Conservation (phyloP, 2,113 vertebrate species). For the Gnathonemus longibarbis region DNA sequence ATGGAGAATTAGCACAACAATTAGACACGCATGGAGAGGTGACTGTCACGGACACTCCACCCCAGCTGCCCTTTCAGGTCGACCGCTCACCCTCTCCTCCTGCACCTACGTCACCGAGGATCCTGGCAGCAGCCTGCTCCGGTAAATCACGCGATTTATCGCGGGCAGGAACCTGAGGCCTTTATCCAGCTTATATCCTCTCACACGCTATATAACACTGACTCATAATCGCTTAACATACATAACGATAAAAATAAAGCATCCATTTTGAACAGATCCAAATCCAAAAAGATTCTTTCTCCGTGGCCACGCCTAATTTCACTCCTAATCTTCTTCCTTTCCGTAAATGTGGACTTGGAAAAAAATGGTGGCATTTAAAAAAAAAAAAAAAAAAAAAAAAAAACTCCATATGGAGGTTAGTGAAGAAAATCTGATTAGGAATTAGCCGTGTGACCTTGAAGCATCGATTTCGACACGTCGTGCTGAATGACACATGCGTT, state of each 20-base stretch:
- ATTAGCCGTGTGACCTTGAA: conserved; percentile 1
- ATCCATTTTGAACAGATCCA: not conserved
- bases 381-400: not conserved
- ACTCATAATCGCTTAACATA: not conserved
- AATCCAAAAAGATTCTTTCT: not conserved
- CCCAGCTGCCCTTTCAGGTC: not conserved
- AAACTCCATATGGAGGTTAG: not conserved
- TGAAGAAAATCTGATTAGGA: not conserved
- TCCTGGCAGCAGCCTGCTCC: not conserved
- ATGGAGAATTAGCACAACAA: conserved; percentile 11
- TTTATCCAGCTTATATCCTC: not conserved
- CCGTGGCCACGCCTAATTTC: not conserved
- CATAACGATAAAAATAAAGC: not conserved
- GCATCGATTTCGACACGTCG: not conserved
- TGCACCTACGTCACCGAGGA: not conserved
- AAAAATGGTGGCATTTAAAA: not conserved
- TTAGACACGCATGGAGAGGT: conserved; percentile 4
- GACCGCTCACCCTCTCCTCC: not conserved
- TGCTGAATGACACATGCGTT: not conserved
- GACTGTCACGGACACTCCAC: not conserved
- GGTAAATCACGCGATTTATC: not conserved
- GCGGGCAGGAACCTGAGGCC: not conserved
- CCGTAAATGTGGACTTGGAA: not conserved
- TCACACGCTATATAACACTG: not conserved
- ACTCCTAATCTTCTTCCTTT: not conserved